Conservation (phyloP, 2,113 vertebrate species). For the Cariama cristata region DNA sequence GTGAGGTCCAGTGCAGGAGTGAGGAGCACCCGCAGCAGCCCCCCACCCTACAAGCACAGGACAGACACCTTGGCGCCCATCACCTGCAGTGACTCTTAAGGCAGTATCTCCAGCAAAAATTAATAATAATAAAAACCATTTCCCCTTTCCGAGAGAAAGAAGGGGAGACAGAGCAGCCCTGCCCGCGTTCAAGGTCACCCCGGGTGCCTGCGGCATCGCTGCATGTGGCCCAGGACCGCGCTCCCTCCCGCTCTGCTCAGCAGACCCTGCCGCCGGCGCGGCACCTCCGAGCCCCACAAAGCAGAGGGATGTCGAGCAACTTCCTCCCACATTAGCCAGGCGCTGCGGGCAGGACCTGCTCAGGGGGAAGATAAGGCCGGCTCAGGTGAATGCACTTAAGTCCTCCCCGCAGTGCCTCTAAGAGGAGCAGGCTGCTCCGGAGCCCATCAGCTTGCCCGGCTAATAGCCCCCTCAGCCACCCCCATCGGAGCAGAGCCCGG, state of each 20-base stretch:
- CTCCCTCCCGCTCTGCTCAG: neutral
- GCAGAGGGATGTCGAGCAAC: neutral
- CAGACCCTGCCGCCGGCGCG: neutral
- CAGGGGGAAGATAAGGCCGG: neutral
- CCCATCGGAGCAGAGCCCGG: accelerated
- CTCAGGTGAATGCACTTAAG: neutral
- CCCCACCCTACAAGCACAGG: too few species aligned
- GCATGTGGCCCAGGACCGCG: accelerated
- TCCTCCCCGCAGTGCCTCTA: neutral
- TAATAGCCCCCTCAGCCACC: neutral
- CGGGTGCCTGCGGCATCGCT: neutral
- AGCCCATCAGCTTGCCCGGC: neutral
- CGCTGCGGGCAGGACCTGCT: neutral
- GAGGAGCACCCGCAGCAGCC: too few species aligned
- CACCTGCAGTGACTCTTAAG: neutral
- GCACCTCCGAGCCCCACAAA: neutral
- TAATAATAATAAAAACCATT: neutral
- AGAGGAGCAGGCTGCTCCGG: neutral
- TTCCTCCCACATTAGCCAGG: neutral
- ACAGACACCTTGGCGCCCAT: too few species aligned
- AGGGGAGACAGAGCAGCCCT: neutral
- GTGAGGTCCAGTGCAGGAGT: too few species aligned
- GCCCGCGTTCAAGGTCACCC: neutral
- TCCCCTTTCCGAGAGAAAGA: neutral
- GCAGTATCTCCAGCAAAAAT: neutral